Evolutionary conservation across 2,113 vertebrate genomes (phyloP).

Genomic region (Xiphias gladius): DNA sequence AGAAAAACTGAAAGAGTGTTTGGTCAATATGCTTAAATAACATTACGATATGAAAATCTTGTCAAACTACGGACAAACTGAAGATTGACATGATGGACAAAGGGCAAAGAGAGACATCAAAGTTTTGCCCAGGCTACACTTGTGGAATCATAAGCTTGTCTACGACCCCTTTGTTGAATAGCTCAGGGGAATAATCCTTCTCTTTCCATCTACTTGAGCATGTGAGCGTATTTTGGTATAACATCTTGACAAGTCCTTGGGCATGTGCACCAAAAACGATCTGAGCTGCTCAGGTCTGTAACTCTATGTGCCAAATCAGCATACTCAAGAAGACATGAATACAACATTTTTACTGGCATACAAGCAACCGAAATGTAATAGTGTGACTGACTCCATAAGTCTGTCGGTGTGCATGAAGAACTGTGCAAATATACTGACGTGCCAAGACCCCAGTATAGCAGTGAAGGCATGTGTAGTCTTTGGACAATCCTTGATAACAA

Average conservation of each 20-base stretch:
- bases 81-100: neutral
- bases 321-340: conserved; percentile 61
- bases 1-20: neutral
- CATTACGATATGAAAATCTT: neutral
- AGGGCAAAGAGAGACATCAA: neutral
- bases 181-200: conserved; percentile 37
- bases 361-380: conserved; percentile 59
- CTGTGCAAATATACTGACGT: conserved; percentile 73
- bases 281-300: conserved; percentile 10
- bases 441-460: conserved; percentile 72
- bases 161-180: neutral
- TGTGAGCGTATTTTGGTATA: conserved; percentile 48
- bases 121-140: neutral
- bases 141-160: conserved; percentile 1
- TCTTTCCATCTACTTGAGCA: conserved; percentile 51
- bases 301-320: conserved; percentile 68
- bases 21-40: neutral
- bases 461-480: conserved; percentile 78
- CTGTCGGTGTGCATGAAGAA: conserved; percentile 62
- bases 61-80: neutral
- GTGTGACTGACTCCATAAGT: conserved; percentile 66
- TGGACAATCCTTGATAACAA: conserved; percentile 82
- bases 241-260: conserved; percentile 65
- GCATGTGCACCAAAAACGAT: conserved; percentile 45
- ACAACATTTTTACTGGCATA: conserved; percentile 77